Conservation (phyloP, 2,797 vertebrate species). For the Schizopygopsis pylzovi region DNA sequence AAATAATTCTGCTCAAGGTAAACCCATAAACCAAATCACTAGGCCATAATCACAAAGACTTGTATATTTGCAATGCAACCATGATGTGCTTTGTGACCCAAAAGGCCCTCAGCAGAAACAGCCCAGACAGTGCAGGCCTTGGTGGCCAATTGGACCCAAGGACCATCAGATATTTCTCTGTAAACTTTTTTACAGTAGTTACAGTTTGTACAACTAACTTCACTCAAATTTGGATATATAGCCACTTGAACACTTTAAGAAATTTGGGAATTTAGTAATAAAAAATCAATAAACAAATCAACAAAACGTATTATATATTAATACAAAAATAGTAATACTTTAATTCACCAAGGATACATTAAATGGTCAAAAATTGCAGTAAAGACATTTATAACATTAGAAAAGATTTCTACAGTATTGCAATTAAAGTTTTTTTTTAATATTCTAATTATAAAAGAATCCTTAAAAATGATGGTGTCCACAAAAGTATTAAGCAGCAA, state of each 20-base stretch:
- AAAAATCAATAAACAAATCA: not conserved
- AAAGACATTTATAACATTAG: too few species aligned
- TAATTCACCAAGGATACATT: too few species aligned
- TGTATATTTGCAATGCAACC: slow-evolving; percentile 10
- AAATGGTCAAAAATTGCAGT: too few species aligned
- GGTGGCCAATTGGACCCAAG: not conserved
- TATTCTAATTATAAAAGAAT: not conserved
- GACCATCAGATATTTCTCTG: not conserved
- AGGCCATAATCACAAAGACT: slow-evolving; percentile 30
- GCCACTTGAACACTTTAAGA: not conserved
- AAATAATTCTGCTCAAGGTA: slow-evolving; percentile 42
- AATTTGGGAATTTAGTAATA: not conserved
- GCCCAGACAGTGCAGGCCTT: not conserved
- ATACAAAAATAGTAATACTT: too few species aligned
- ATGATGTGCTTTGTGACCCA: slow-evolving; percentile 8
- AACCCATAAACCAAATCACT: slow-evolving; percentile 45
- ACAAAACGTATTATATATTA: not conserved
- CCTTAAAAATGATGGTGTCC: not conserved
- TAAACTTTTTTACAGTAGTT: not conserved
- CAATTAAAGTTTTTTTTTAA: not conserved
- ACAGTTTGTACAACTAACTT: not conserved
- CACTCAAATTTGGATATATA: not conserved
- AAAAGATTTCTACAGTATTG: too few species aligned
- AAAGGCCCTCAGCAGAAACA: slow-evolving; percentile 13
- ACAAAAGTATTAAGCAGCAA: not conserved